Conservation (phyloP, 2,797 vertebrate genomes). For the Oreochromis mossambicus region DNA sequence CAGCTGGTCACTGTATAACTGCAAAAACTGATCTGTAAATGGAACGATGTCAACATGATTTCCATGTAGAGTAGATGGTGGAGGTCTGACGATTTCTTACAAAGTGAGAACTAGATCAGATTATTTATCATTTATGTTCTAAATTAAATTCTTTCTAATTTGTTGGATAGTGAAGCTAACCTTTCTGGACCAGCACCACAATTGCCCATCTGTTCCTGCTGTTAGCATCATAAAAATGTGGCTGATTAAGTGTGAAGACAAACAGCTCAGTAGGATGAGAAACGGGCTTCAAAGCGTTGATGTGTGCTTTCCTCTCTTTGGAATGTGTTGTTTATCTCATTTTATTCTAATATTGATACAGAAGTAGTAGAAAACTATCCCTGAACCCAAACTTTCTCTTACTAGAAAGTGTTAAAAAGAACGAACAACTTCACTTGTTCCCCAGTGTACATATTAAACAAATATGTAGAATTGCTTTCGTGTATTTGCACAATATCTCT, state of each 20-base stretch:
- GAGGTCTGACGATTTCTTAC: background rate
- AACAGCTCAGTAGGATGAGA: background rate
- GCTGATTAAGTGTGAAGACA: background rate
- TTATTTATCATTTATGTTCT: background rate
- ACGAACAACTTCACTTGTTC: background rate
- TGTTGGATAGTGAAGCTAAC: background rate
- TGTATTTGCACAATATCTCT: background rate
- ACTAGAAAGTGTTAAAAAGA: background rate
- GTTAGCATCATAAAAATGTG: background rate
- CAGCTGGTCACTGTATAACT: background rate
- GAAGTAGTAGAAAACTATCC: background rate
- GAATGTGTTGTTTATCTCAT: background rate
- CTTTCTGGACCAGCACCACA: background rate
- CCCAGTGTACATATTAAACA: background rate
- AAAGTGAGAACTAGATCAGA: background rate
- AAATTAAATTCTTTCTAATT: background rate
- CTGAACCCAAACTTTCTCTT: background rate
- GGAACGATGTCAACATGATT: background rate
- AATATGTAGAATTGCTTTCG: background rate
- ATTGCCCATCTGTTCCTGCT: background rate
- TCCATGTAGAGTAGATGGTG: background rate
- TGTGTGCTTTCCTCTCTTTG: background rate
- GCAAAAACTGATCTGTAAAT: background rate
- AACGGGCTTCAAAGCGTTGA: background rate
- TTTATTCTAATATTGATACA: background rate